Base-by-base conservation (phyloP, 2,113 vertebrate genomes). In the Cephalopterus ornatus region DNA sequence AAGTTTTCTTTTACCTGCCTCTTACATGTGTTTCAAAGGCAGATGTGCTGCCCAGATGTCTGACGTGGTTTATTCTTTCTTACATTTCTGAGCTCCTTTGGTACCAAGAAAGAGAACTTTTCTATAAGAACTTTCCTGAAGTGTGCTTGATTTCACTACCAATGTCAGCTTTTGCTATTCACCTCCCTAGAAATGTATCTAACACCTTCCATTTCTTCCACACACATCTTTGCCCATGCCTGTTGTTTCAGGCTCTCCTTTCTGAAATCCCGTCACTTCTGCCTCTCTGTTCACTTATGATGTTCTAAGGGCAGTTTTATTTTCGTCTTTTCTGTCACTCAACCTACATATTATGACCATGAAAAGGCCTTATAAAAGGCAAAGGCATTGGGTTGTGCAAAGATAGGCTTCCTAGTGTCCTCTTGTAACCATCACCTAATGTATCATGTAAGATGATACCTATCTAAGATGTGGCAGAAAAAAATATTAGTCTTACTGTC, bases 231-330 rank as follows among this genome's bases (percentile, higher is more conserved):
- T 35, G 21, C 14, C 44, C 9, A n/a, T 8, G 6, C 9, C 33
- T 32, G 8, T 37, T 73, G 33, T 70, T 30, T 39, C 13, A 62
- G 18, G 9, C 23, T 86, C 9, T 75, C 20, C 22, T 52, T 28
- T 55, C 26, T 53, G 27, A 78, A 32, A 39, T 12, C 22, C 10
- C 26, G 15, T 41, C 23, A 42, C 18, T 77, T 61, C 77, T 42
- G 33, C 7, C 19, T 47, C 49, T 77, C 46, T 44, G 15, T 30
- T 79, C 44, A 23, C 15, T 55, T n/a, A 16, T 0, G 0, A 19
- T 12, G 9, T 39, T 50, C 21, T 42, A 55, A 22, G 12, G 3
- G 24, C 26, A 0, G 1, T 9, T 28, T 32, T 4, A 35, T 42
- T 42, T 74, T 66, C 35, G 15, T n/a, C 19, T 61, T 77, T 94